A percentile compares a stretch with the other conserved stretches of the same genome.
Evolutionary conservation across 1,140 invertebrate species (phyloP).

Genomic region (Solenopsis fugax): DNA sequence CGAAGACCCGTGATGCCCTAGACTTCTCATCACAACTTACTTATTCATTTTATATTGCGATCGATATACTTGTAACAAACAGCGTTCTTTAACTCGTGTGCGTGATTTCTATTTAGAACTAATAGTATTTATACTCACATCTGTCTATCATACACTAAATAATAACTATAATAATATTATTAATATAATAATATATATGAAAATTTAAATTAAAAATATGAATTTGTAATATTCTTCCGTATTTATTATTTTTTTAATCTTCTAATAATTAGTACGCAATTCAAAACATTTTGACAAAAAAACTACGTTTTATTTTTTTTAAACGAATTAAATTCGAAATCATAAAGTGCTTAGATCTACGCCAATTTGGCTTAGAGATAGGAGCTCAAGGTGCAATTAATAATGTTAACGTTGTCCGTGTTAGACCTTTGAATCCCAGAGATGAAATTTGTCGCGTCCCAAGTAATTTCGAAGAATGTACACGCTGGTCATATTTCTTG

Average conservation of each 20-base stretch:
- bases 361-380: background rate
- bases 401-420: constrained; percentile 15
- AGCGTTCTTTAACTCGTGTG: background rate
- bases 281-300: background rate
- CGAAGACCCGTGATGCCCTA: constrained; percentile 9
- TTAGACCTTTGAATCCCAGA: constrained; percentile 3
- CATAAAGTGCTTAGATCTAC: background rate
- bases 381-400: constrained; percentile 1
- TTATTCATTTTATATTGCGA: constrained; percentile 29
- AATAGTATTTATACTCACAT: background rate
- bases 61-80: constrained; percentile 33
- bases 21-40: constrained; percentile 3
- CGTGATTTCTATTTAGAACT: background rate
- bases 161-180: background rate
- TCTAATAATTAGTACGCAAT: background rate
- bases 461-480: constrained; percentile 63
- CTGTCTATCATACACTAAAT: background rate
- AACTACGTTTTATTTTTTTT: background rate
- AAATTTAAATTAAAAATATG: background rate
- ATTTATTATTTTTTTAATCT: background rate
- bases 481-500: constrained; percentile 61
- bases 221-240: background rate
- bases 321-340: constrained; percentile 4
- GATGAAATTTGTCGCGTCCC: constrained; percentile 22
- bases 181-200: background rate